Evolutionary conservation across 2,888 invertebrate species (phyloP).

Genomic region (Polylopha cassiicola): DNA sequence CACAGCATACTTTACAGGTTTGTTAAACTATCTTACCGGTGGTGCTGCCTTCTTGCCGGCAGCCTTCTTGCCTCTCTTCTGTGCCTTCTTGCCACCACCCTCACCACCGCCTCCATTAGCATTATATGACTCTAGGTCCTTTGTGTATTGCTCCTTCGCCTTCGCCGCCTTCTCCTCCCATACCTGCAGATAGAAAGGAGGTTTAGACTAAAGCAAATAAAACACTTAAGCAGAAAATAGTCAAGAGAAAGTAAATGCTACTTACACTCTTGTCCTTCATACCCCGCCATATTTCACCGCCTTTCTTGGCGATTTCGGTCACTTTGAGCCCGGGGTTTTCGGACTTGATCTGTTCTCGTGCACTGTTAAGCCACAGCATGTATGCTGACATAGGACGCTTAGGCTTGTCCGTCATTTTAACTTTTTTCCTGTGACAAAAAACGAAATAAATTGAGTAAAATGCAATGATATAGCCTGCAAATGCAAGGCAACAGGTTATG

Average conservation of each 20-base stretch:
- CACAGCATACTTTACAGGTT: background rate
- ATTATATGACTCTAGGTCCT: conserved; percentile 93
- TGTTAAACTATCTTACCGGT: conserved; percentile 42
- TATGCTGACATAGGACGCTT: conserved; percentile 96
- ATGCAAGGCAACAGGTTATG: conserved; percentile 50
- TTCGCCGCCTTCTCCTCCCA: conserved; percentile 94
- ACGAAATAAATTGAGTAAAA: conserved; percentile 26
- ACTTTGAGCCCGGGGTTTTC: conserved; percentile 94
- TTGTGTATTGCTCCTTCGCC: conserved; percentile 92
- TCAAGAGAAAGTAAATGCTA: conserved; percentile 26
- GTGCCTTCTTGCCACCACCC: conserved; percentile 71
- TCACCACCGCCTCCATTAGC: conserved; percentile 83
- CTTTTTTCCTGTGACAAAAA: conserved; percentile 67
- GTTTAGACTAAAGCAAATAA: conserved; percentile 13
- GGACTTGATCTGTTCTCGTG: conserved; percentile 90
- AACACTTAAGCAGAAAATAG: conserved; percentile 14
- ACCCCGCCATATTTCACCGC: conserved; percentile 96
- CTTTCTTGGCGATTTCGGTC: conserved; percentile 95
- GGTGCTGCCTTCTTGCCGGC: conserved; percentile 63
- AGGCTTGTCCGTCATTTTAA: conserved; percentile 91
- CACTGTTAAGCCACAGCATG: conserved; percentile 96
- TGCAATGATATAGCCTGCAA: conserved; percentile 31
- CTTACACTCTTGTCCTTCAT: conserved; percentile 91
- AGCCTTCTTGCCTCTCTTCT: conserved; percentile 78
- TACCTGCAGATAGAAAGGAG: conserved; percentile 73